Evolutionary conservation across 2,113 vertebrate genomes (phyloP).

Genomic region (Colinus virginianus): DNA sequence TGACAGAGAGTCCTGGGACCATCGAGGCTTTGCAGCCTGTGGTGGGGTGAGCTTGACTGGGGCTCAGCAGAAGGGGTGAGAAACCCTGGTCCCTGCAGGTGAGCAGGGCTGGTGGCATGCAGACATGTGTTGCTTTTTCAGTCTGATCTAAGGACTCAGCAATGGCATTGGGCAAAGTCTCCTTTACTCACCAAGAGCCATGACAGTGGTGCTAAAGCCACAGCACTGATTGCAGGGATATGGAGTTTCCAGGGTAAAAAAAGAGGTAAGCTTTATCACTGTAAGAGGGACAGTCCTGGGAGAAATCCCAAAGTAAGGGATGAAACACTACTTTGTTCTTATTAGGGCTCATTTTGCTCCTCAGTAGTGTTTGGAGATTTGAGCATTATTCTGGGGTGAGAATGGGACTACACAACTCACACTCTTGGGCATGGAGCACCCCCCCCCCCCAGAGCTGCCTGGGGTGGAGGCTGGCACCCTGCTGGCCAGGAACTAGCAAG

Average conservation of each 20-base stretch:
- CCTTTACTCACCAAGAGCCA: neutral
- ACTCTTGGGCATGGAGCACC: neutral
- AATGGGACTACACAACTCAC: neutral
- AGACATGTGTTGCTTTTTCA: neutral
- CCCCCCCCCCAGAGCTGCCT: neutral
- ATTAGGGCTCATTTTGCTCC: neutral
- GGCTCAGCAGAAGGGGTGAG: rapidly evolving
- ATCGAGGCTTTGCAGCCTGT: neutral
- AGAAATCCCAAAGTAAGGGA: neutral
- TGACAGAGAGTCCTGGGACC: neutral
- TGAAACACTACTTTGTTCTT: neutral
- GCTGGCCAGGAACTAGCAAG: neutral
- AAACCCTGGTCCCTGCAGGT: neutral
- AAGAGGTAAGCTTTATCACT: neutral
- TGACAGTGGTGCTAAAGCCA: neutral
- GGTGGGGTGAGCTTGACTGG: neutral
- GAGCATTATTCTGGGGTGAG: neutral
- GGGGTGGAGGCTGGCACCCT: neutral
- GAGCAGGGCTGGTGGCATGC: neutral
- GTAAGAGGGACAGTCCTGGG: neutral
- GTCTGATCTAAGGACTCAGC: neutral
- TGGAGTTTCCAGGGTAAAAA: neutral
- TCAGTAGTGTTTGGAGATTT: neutral
- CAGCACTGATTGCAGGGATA: neutral
- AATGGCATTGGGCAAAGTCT: neutral